Conservation (phyloP, 2,797 vertebrate species). For the Sciurus carolinensis region DNA sequence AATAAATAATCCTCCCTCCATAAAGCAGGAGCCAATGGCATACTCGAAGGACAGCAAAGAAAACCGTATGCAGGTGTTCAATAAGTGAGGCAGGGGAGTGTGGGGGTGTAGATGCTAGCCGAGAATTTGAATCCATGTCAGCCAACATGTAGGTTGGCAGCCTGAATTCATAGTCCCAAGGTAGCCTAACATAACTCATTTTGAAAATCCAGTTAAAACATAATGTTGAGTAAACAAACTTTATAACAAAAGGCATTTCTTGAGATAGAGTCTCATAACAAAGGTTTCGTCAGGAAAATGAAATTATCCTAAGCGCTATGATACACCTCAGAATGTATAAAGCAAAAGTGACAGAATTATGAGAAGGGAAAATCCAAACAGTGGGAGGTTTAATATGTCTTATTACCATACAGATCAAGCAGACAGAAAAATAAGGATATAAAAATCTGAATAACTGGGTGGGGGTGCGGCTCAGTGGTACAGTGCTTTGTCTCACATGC, state of each 20-base stretch:
- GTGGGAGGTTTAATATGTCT: background rate
- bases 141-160: background rate
- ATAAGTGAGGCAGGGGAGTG: too few relatives aligned
- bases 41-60: background rate
- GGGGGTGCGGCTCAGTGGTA: too few relatives aligned
- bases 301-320: background rate
- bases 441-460: conserved; percentile 10
- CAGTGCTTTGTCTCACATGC: too few relatives aligned
- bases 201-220: conserved; percentile 2
- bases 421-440: background rate
- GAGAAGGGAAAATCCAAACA: background rate
- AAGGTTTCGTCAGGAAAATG: conserved; percentile 38
- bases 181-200: background rate
- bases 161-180: background rate
- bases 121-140: background rate
- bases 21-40: background rate
- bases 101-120: background rate
- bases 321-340: background rate
- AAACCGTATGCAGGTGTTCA: background rate
- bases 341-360: background rate
- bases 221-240: background rate
- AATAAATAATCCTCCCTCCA: background rate
- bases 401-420: background rate
- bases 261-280: background rate
- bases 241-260: background rate